Evolutionary conservation across 2,888 invertebrate species (phyloP).

Genomic region (Lepidocyrtinus sp.): DNA sequence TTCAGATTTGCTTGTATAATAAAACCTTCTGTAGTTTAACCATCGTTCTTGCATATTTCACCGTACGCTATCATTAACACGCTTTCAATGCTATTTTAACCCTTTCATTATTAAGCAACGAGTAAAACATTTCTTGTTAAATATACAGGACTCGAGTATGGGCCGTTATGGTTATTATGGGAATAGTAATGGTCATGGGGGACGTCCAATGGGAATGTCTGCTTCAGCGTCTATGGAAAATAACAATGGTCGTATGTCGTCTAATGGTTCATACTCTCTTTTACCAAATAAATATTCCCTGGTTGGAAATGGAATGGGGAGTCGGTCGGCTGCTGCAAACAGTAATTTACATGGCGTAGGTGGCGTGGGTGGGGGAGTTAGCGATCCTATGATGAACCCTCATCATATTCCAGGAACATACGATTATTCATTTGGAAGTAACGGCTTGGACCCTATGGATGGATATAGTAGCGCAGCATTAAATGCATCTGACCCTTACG

Average conservation of each 20-base stretch:
- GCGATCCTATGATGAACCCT: constrained; percentile 40
- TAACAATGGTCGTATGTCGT: constrained; percentile 43
- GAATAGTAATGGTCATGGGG: constrained; percentile 13
- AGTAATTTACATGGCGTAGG: constrained; percentile 22
- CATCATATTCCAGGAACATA: constrained; percentile 52
- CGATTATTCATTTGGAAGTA: constrained; percentile 31
- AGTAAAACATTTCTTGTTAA: no score
- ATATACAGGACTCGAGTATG: constrained; percentile 44
- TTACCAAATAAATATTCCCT: constrained; percentile 60
- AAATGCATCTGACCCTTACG: constrained; percentile 21
- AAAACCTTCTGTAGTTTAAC: no score
- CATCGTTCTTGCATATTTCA: no score
- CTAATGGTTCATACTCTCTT: constrained; percentile 44
- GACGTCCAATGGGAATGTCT: constrained; percentile 40
- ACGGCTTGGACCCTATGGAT: constrained; percentile 35
- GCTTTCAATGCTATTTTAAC: no score
- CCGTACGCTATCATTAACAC: no score
- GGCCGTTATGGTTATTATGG: constrained; percentile 51
- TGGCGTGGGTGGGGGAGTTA: constrained; percentile 14
- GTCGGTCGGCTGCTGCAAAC: not conserved
- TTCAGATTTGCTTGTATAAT: no score
- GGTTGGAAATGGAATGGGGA: constrained; percentile 35
- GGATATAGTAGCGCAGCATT: constrained; percentile 16
- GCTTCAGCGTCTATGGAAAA: constrained; percentile 32
- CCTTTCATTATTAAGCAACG: no score